Base-by-base conservation (phyloP, 2,113 vertebrate species). In the Oreochromis aureus region DNA sequence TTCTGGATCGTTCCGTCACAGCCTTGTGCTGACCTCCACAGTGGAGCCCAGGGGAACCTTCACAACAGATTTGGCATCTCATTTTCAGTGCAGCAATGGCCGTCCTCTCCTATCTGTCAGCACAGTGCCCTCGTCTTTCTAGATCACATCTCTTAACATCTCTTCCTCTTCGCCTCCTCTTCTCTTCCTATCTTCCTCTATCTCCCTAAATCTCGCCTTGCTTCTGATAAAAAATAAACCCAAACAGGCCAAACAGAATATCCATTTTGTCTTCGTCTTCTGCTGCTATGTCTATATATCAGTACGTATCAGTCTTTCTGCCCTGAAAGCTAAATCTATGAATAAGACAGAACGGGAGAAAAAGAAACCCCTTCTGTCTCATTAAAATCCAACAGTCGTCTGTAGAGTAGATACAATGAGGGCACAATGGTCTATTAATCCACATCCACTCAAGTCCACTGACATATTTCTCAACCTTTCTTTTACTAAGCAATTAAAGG, bases 101-200 rank as follows among this genome's bases (percentile, higher is more conserved):
- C 95, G 94, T 96, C 95, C 91, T 90, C 89, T 96, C 95, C 91
- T 85, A 96, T 96, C 94, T 87, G 94, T 97, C 95, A 96, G 85
- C 79, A 18, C 89, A 16, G 85, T 87, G 88, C 89, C 93, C 93
- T 93, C 91, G 91, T 95, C 96, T 91, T 93, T 86, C 89, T 86
- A 90, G 76, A 96, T 96, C 93, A 96, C 95, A 91, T 96, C 94
- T 95, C 91, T 9, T 86, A 87, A 95, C 95, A 91, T 96, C 94
- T 94, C 91, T 9, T 83, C 87, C 46, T 18, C 84, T 86, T 58
- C 24, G 16, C 63, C 87, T 90, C 84, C 86, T 79, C 78, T 88
- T 73, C 69, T 51, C 82, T 58, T 79, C 41, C 34, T 63, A 71
- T 89, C 90, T 46, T 63, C 78, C 88, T 39, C 61, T 61, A 83